Base-by-base conservation (phyloP, 1,140 invertebrate genomes). In the Paraescarpia echinospica region DNA sequence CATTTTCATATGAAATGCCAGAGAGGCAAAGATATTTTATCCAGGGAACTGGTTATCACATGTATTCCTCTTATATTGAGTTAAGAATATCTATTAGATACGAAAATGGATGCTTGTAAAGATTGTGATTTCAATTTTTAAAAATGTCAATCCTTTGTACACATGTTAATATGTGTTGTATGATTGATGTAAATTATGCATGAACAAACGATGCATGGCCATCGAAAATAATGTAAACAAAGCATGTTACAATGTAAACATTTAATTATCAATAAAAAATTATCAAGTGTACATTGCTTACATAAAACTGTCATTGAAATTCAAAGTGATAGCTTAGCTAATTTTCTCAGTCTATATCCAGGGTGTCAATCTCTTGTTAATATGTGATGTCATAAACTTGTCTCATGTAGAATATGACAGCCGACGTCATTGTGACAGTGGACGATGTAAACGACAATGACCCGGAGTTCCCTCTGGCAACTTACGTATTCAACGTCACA, bases 391-490 rank as follows among this genome's bases (percentile, higher is more conserved):
- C 4, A 77, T 77, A 77, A 77, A 77, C 22, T 27, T 77, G 59
- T 77, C 59, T 18, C 4, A 2, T 77, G 59, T 77, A 77, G 59
- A 77, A 77, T 77, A 27, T 31, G 18, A 77, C 59, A 31, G 22
- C 59, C 27, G 0, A 77, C 59, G 22, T 77, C 59, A 77, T 4
- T 77, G 59, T 77, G 59, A 77, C 59, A 77, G 59, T 77, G 27
- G 59, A 77, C 14, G 59, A 90, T 90, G 89, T 90, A 12, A 90
- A 90, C 27, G 89, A 90, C 35, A 90, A 90, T 90, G 18, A 90
- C 35, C 89, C 89, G 18, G 35, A 34, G 89, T 90, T 90, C 33
- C 35, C 14, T 33, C 31, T 31, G 33, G 89, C 14, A 18, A 90
- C 33, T 2, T 34, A 31, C 27, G 35, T 27, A n/a, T 90, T 90